Base-by-base conservation (phyloP, 2,888 invertebrate genomes). In the Campopleginae sp. region DNA sequence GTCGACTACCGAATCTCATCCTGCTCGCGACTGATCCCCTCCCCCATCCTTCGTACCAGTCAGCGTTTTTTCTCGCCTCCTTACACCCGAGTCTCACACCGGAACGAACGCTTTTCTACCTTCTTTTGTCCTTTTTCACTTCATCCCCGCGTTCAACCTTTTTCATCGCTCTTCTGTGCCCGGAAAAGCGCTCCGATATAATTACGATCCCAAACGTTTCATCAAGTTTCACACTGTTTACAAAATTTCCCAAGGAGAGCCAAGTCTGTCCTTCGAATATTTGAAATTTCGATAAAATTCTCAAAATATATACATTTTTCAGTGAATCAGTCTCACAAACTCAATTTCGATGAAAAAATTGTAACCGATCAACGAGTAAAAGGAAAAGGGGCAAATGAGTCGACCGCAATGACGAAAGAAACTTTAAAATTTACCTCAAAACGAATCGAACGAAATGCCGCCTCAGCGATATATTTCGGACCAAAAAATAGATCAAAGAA, bases 51-150 rank as follows among this genome's bases (percentile, higher is more conserved):
- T 46, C 72, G 83, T 78, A 79, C 80, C 76, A 83, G 85, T 87
- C 87, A 88, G 88, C 88, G 51, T 80, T 86, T 88, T 86, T 80
- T 61, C 48, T 44, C 79, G 63, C 44, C 3, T 42, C 51, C 31
- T 48, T 66, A 78, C 80, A 54, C 65, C 72, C 68, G 33, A 44
- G 74, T 75, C 74, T 77, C 72, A 68, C 72, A 76, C 44, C 54
- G 76, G 23, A 84, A 84, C 66, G 72, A 77, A 48, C 48, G 72
- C 80, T 80, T 80, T 76, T 84, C 58, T 68, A 61, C 61, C 54
- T 61, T 31, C 46, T 46, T 42, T 68, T 46, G 27, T n/a, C 42
- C 17, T 48, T 31, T 33, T 17, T 14, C 71, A 23, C 19, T 17
- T 23, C 23, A 27, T 76, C 19, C n/a, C 17, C 31, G 19, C 31